A percentile compares a stretch with the other conserved stretches of the same genome.
phyloP scores from a whole-genome alignment of 2,797 vertebrate species.

The Alosa sapidissima region DNA sequence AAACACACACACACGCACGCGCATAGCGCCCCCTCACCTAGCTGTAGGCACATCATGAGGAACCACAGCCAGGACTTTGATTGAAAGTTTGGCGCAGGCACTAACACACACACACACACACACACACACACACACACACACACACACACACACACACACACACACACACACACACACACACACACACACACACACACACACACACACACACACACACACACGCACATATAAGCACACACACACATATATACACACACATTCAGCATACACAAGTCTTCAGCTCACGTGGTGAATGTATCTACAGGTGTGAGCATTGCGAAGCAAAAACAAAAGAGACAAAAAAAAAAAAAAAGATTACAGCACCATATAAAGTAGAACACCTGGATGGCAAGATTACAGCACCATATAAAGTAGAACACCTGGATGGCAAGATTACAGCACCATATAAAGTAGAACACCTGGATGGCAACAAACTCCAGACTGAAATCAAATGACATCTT shows the following conservation, averaged over 20 bases:
- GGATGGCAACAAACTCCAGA: background rate
- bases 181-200: slow-evolving; percentile 32
- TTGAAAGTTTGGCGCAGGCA: background rate
- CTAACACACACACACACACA: slow-evolving; percentile 25
- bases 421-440: background rate
- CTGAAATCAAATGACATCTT: slow-evolving; percentile 34
- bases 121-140: slow-evolving; percentile 26
- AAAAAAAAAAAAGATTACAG: background rate
- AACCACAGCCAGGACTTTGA: background rate
- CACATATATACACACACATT: slow-evolving; percentile 25
- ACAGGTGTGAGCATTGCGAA: slow-evolving; percentile 41
- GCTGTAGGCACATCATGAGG: background rate
- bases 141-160: background rate
- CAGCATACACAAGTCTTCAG: slow-evolving; percentile 34
- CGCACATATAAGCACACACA: slow-evolving; percentile 13
- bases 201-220: background rate
- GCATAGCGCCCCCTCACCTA: background rate
- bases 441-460: background rate
- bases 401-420: background rate
- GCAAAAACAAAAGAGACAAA: slow-evolving; percentile 26
- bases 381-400: background rate
- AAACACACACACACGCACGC: background rate
- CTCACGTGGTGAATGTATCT: slow-evolving; percentile 49
- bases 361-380: background rate
- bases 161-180: slow-evolving; percentile 23